Evolutionary conservation across 1,140 invertebrate genomes (phyloP), one percentile per base, ranked within the genome.

Genomic region (Battus philenor): DNA sequence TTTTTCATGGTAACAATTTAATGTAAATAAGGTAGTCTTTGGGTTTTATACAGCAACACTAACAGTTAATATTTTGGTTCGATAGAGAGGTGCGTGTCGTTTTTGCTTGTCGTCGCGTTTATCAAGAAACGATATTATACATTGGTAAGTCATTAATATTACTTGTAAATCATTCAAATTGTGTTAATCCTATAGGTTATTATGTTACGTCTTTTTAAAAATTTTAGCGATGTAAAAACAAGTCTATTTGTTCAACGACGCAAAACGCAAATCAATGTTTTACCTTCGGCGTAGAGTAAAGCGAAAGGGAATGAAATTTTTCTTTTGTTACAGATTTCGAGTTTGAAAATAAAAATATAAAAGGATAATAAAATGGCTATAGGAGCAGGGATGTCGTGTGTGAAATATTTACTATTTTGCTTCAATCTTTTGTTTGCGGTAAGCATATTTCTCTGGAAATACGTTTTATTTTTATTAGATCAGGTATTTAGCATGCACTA

Each of bases 391-490:
- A 93, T 93, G 91, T 88, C 90, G 43, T 92, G 91, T 83, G 88
- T 95, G 31, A 95, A 94, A 86, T 94, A 93, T 73, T 78, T 95
- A 26, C 84, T 95, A 7, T 94, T 94, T 77, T 87, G 90, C 43
- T 94, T 95, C 88, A 95, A 95, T 77, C 88, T 95, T 53, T 81
- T 94, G 48, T 95, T 95, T 86, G 93, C 93, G 69, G 93, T 95
- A 86, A 93, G 91, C 90, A 78, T 44, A 52, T 52, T 55, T 44
- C 47, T 53, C n/a, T n/a, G n/a, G n/a, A n/a, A n/a, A n/a, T n/a
- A n/a, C n/a, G n/a, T n/a, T n/a, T n/a, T n/a, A n/a, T n/a, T n/a
- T n/a, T n/a, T n/a, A n/a, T n/a, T n/a, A n/a, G n/a, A n/a, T n/a
- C n/a, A n/a, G n/a, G n/a, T n/a, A n/a, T n/a, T n/a, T n/a, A n/a